phyloP scores from a whole-genome alignment of 1,140 invertebrate species.

The Holcopasites calliopsidis region DNA sequence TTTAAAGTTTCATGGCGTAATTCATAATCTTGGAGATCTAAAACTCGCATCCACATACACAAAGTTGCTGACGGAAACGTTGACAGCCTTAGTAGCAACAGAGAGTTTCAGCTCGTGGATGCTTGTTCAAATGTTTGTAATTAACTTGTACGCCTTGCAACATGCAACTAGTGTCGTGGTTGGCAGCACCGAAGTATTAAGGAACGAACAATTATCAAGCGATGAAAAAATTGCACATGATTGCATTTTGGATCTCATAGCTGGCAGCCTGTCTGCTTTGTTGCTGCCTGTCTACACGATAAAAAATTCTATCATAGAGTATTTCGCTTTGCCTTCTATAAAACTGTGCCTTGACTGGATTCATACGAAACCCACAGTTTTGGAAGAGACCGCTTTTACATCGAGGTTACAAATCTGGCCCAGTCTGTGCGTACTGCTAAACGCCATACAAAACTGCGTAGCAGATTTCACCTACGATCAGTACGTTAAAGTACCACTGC shows the following conservation, averaged over 20 bases:
- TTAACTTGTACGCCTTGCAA: conserved; percentile 87
- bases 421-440: conserved; percentile 87
- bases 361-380: conserved; percentile 80
- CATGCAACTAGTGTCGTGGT: conserved; percentile 78
- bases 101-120: conserved; percentile 88
- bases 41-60: conserved; percentile 82
- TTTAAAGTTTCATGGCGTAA: conserved; percentile 83
- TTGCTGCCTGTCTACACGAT: conserved; percentile 86
- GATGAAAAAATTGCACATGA: conserved; percentile 81
- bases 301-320: conserved; percentile 83
- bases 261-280: conserved; percentile 85
- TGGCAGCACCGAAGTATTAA: conserved; percentile 67
- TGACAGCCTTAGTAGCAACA: conserved; percentile 88
- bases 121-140: conserved; percentile 87
- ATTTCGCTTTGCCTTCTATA: conserved; percentile 86
- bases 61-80: conserved; percentile 83
- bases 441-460: conserved; percentile 82
- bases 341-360: conserved; percentile 89
- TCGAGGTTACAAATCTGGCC: conserved; percentile 88
- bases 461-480: conserved; percentile 76
- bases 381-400: conserved; percentile 82
- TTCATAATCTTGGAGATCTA: conserved; percentile 82
- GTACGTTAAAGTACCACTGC: conserved; percentile 84
- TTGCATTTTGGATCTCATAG: conserved; percentile 84
- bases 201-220: conserved; percentile 77